Evolutionary conservation across 2,888 invertebrate species (phyloP), one percentile per base, ranked within the genome.

Genomic region (Eustalomyia histrio): DNA sequence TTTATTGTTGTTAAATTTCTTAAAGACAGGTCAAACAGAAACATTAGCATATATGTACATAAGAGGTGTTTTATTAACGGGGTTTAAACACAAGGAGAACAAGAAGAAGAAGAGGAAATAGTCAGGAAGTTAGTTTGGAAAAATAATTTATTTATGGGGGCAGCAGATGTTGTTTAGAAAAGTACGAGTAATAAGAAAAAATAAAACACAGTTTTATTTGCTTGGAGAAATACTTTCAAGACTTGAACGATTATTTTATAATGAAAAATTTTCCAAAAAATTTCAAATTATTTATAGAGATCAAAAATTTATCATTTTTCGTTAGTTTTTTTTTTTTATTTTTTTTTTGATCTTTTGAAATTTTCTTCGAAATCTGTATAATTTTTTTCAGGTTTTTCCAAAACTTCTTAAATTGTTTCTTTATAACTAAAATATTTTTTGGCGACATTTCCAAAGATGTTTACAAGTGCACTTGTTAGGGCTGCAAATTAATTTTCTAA

Each of bases 401-500:
- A 47, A 47, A 47, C 43, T n/a, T 3, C n/a, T n/a, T 4, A 47
- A 47, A 2, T 5, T 39, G 39, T 39, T 12, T 35, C 21, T 35
- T 35, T 35, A 14, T 39, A 39, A 39, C 10, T 5, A 35, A 1
- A 35, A 10, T 35, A n/a, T 9, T 35, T 47, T 47, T 63, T 14
- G 9, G 63, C n/a, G 21, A 63, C 12, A 35, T 63, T 63, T 29
- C 50, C 8, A 3, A 4, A 17, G 3, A 16, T 47, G 18, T n/a
- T n/a, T 10, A 2, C 7, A 50, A 24, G 43, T 18, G n/a, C 18
- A 55, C 21, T 53, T 53, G n/a, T 63, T 63, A 24, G 24, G 4
- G 14, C 43, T n/a, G 12, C 21, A 68, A 57, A 57, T 43, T 55
- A 68, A 55, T 29, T 68, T 68, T 55, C 35, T 68, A 6, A 18